Percentiles rank a stretch among this genome's conserved stretches.
phyloP scores from a whole-genome alignment of 2,113 vertebrate genomes.

The Bubo bubo region DNA sequence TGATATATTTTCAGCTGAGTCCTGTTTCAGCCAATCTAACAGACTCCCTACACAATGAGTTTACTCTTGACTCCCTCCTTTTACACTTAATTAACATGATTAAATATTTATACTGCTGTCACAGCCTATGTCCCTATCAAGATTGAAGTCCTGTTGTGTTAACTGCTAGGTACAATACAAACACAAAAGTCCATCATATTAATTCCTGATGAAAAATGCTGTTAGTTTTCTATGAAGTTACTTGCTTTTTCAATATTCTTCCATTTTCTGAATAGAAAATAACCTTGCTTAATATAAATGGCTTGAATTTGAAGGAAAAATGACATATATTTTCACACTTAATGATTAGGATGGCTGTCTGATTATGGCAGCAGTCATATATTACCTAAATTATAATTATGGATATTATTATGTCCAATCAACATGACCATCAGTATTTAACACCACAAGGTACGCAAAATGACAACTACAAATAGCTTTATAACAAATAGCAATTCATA shows the following conservation, averaged over 20 bases:
- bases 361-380: not conserved
- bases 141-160: not conserved
- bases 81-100: constrained; percentile 18
- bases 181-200: not conserved
- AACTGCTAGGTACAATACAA: not conserved
- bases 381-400: not conserved
- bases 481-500: not conserved
- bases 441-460: not conserved
- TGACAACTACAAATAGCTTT: not conserved
- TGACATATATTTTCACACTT: not conserved
- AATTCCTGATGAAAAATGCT: not conserved
- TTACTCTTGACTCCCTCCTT: not conserved
- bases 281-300: not conserved
- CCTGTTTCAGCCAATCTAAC: not conserved
- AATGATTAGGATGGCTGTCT: not conserved
- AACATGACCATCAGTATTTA: not conserved
- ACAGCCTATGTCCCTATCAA: not conserved
- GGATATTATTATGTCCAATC: not conserved
- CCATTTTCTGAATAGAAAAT: not conserved
- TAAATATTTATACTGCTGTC: constrained; percentile 51
- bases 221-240: not conserved
- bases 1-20: not conserved
- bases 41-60: not conserved
- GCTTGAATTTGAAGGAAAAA: not conserved
- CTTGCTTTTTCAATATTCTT: not conserved